Conservation (phyloP, 2,888 invertebrate genomes). For the Smittia aterrima region DNA sequence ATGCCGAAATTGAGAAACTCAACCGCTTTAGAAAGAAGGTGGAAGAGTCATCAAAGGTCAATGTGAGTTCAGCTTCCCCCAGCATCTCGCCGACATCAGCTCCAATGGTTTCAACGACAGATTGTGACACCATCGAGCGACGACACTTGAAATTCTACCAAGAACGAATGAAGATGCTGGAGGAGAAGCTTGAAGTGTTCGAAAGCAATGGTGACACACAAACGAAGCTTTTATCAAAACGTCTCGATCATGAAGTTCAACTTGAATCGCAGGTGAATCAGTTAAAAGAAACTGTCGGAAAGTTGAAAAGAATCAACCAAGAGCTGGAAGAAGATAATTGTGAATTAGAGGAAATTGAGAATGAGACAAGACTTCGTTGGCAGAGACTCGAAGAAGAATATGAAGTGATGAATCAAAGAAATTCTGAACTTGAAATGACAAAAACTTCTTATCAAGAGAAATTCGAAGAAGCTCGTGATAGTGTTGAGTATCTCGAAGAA, state of each 20-base stretch:
- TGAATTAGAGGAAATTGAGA: slow-evolving; percentile 73
- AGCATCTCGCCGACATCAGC: slow-evolving; percentile 22
- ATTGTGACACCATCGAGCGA: slow-evolving; percentile 50
- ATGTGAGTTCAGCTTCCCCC: background rate
- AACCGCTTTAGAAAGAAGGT: slow-evolving; percentile 63
- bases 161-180: slow-evolving; percentile 63
- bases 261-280: slow-evolving; percentile 56
- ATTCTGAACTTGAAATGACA: slow-evolving; percentile 58
- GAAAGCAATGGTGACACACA: slow-evolving; percentile 65
- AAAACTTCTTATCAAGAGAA: slow-evolving; percentile 61
- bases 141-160: slow-evolving; percentile 65
- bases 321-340: slow-evolving; percentile 69
- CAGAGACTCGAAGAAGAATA: slow-evolving; percentile 63
- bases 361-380: slow-evolving; percentile 60
- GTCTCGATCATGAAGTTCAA: slow-evolving; percentile 63
- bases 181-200: slow-evolving; percentile 65
- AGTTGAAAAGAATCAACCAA: slow-evolving; percentile 63
- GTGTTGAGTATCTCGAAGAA: slow-evolving; percentile 56
- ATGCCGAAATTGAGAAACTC: slow-evolving; percentile 64
- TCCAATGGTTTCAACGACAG: slow-evolving; percentile 30
- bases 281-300: slow-evolving; percentile 56
- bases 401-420: slow-evolving; percentile 57
- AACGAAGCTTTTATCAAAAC: slow-evolving; percentile 61
- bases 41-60: slow-evolving; percentile 53
- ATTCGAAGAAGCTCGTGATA: slow-evolving; percentile 56